These are phyloP conservation scores for Silurus glanis DNA, from an alignment of 2,113 vertebrate genomes.

Conservation along the genomic window DNA sequence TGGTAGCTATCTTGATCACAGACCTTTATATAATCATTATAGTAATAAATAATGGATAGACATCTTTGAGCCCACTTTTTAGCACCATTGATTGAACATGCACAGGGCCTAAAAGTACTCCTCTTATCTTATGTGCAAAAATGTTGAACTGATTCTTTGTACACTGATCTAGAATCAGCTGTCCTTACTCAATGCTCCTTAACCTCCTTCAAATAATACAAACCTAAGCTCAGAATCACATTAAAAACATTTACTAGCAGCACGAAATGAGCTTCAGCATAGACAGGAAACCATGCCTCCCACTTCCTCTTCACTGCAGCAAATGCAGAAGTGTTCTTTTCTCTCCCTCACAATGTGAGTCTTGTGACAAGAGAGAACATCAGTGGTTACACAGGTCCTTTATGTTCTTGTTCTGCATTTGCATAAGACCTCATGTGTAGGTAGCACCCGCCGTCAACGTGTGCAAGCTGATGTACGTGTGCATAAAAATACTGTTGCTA, in stretches of 20 bases:
- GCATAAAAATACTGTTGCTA: background rate
- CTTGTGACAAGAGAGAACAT: constrained; percentile 43
- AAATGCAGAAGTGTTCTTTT: constrained; percentile 64
- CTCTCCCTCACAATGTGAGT: constrained; percentile 37
- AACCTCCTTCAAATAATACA: background rate
- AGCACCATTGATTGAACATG: background rate
- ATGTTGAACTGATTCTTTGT: background rate
- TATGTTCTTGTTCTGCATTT: constrained; percentile 43
- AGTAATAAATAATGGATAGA: background rate
- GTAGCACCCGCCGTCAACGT: background rate
- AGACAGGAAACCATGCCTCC: constrained; percentile 62
- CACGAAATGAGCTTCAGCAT: background rate
- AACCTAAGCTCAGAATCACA: background rate
- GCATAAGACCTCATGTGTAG: background rate
- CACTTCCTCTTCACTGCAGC: constrained; percentile 61
- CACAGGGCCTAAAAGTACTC: background rate
- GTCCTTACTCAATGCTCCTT: background rate
- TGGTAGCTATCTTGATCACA: background rate
- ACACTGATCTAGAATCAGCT: background rate
- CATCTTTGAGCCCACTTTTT: background rate
- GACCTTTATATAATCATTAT: background rate
- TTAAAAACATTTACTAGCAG: background rate
- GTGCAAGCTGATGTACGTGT: background rate
- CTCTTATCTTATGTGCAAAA: background rate
- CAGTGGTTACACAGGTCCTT: constrained; percentile 20